Base-by-base conservation (phyloP, 2,113 vertebrate species). In the Chaetodon trifascialis region DNA sequence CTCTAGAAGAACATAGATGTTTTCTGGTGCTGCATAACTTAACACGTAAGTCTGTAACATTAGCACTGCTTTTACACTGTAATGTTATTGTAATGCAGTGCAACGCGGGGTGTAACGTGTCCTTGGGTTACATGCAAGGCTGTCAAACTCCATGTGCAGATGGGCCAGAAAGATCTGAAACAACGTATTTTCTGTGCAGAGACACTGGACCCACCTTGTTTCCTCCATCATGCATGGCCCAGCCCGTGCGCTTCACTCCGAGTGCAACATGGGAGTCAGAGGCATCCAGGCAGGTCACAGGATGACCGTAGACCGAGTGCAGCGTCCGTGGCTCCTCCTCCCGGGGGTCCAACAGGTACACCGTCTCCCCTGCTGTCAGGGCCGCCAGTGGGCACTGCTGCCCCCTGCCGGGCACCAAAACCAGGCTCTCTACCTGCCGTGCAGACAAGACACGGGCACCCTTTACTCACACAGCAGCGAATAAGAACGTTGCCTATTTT, bases 231-330 rank as follows among this genome's bases (percentile, higher is more conserved):
- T 97, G 95, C 93, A 96, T 88, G 38, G 96, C 86, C 98, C 97
- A 99, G 86, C 97, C 96, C 4, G 96, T 91, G 86, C 96, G 96
- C 95, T 96, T 98, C 81, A 99, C 94, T 1, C 97, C 98, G 54
- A 97, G 93, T 11, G 97, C 98, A 1, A 95, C 95, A 1, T 95
- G 91, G 0, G 12, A 92, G 79, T 94, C 84, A 0, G 96, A 96
- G 63, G 97, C 96, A 0, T 98, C 97, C 1, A 99, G 93, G 72
- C 97, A 99, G 0, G 98, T 99, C 38, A 97, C 94, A 0, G 97
- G 98, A 47, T 98, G 98, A 6, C 96, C 97, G 0, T 98, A 98
- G 62, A 98, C 96, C 0, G 94, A 97, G 88, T 99, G 97, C 0
- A 99, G 96, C 0, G 94, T 74, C 66, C 76, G 93, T 44, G 94